These are phyloP conservation scores for Dasypus novemcinctus DNA, from an alignment of 2,113 vertebrate genomes.

Conservation along the genomic window DNA sequence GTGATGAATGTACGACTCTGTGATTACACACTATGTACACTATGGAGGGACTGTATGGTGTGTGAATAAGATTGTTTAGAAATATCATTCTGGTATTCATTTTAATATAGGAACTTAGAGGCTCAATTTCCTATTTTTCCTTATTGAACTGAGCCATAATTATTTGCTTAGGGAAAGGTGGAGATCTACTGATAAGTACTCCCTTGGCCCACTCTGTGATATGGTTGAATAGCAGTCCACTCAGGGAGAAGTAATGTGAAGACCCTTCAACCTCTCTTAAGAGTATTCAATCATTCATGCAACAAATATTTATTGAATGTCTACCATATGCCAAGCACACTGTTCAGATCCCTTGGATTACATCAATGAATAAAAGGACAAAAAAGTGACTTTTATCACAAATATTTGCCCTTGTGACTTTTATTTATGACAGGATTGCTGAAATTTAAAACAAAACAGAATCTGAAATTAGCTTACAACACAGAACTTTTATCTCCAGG, in stretches of 20 bases:
- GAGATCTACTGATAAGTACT: constrained; percentile 24
- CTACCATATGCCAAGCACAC: constrained; percentile 55
- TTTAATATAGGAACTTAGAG: not conserved
- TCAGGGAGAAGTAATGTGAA: constrained; percentile 61
- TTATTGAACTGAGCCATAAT: not conserved
- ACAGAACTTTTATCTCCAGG: not conserved
- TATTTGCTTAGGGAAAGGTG: constrained; percentile 40
- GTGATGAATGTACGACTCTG: no score
- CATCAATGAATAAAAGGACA: constrained; percentile 25
- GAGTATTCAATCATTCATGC: constrained; percentile 69
- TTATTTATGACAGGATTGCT: not conserved
- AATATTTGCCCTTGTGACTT: constrained; percentile 24
- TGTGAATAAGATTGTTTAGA: not conserved
- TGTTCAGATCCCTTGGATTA: not conserved
- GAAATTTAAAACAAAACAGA: not conserved
- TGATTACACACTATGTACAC: no score
- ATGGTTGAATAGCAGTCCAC: constrained; percentile 37
- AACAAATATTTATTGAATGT: constrained; percentile 67
- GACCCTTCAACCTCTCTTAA: constrained; percentile 19
- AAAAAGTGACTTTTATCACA: no score
- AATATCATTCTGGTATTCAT: not conserved
- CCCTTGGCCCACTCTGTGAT: not conserved
- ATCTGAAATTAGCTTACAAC: not conserved
- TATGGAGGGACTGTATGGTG: no score
- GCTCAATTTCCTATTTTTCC: not conserved